phyloP scores from a whole-genome alignment of 2,797 vertebrate genomes.

The Amphiprion clarkii region DNA sequence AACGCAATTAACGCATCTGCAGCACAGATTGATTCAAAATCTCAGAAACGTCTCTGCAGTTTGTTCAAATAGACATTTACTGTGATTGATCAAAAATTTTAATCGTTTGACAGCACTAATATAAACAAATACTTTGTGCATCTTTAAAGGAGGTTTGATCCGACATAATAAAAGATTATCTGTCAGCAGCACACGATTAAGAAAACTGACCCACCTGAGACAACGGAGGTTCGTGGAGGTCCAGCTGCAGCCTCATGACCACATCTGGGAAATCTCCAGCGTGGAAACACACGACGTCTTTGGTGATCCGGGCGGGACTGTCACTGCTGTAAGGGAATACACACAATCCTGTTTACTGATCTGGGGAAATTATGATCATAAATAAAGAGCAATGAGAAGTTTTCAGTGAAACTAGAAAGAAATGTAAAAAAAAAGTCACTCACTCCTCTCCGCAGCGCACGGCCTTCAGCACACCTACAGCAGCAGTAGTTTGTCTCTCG shows the following conservation, averaged over 20 bases:
- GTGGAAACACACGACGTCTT: constrained; percentile 97
- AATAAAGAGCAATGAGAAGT: not conserved
- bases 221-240: constrained; percentile 94
- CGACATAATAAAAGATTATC: not conserved
- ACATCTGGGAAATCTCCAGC: constrained; percentile 95
- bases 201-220: constrained; percentile 86
- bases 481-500: constrained; percentile 97
- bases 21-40: too few relatives aligned
- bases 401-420: not conserved
- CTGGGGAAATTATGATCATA: not conserved
- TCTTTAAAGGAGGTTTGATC: too few relatives aligned
- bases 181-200: not conserved
- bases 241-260: constrained; percentile 94
- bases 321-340: constrained; percentile 77
- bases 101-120: too few relatives aligned
- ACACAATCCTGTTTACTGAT: constrained; percentile 20
- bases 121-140: too few relatives aligned
- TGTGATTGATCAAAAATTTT: too few relatives aligned
- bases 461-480: constrained; percentile 97
- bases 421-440: constrained; percentile 36
- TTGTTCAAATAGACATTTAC: too few relatives aligned
- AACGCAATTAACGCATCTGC: too few relatives aligned
- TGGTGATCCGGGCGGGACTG: constrained; percentile 89
- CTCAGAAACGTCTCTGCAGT: too few relatives aligned
- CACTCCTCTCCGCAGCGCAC: constrained; percentile 97